A percentile compares a stretch with the other conserved stretches of the same genome.
Evolutionary conservation across 2,888 invertebrate genomes (phyloP).

Genomic region (Esperia sulphurella): DNA sequence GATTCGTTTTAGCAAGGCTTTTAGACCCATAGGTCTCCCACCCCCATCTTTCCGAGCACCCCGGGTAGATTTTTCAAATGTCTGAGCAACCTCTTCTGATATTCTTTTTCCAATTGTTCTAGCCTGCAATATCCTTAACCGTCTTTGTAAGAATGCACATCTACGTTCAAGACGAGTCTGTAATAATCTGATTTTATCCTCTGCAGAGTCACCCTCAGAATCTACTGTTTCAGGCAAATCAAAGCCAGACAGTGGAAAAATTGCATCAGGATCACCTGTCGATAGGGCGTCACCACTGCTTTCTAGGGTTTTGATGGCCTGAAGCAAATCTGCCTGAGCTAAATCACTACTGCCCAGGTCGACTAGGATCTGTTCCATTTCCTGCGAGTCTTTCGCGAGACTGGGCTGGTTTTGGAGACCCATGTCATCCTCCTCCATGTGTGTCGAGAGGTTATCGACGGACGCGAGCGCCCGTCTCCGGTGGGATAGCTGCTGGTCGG

Average conservation of each 20-base stretch:
- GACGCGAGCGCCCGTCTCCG: constrained; percentile 68
- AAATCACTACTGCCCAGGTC: constrained; percentile 79
- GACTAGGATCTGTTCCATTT: constrained; percentile 84
- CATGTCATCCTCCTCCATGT: constrained; percentile 81
- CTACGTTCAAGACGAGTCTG: constrained; percentile 84
- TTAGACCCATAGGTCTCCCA: constrained; percentile 62
- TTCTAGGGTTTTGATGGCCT: constrained; percentile 88
- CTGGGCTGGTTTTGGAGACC: constrained; percentile 77
- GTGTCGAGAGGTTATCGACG: constrained; percentile 74
- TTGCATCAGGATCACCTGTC: constrained; percentile 70
- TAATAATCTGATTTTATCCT: constrained; percentile 70
- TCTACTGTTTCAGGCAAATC: constrained; percentile 74
- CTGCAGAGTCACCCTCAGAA: constrained; percentile 70
- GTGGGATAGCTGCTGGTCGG: constrained; percentile 38
- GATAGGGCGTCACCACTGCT: constrained; percentile 61
- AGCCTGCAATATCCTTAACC: constrained; percentile 87
- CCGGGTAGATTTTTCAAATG: constrained; percentile 84
- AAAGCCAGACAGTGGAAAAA: constrained; percentile 64
- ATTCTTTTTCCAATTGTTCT: constrained; percentile 87
- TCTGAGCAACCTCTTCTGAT: constrained; percentile 85
- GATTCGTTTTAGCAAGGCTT: constrained; percentile 63
- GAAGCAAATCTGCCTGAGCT: constrained; percentile 83
- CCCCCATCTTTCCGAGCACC: constrained; percentile 81
- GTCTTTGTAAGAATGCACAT: constrained; percentile 84
- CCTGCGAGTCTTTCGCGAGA: constrained; percentile 79